Conservation (phyloP, 2,113 vertebrate genomes). For the Aphyosemion australe region DNA sequence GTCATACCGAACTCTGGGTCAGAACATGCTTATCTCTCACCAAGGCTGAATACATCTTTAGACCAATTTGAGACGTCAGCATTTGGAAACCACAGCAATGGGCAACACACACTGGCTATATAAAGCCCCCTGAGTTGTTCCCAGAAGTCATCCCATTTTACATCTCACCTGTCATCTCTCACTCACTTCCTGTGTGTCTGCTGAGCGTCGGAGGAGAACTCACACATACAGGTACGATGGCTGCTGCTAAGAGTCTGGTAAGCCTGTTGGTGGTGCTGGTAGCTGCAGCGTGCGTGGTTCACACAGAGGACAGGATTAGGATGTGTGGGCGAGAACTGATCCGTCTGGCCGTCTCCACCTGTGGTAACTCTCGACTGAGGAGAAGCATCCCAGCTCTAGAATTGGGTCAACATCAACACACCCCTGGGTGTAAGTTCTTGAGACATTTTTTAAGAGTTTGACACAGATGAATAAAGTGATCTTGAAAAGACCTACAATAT, state of each 20-base stretch:
- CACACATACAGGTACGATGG: constrained; percentile 47
- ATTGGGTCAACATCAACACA: constrained; percentile 12
- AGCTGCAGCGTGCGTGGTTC: constrained; percentile 25
- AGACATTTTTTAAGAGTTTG: no score
- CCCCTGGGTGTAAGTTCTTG: constrained; percentile 52
- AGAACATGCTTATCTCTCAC: constrained; percentile 73
- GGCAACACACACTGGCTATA: constrained; percentile 46
- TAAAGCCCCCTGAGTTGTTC: constrained; percentile 49
- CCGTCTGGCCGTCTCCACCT: constrained; percentile 71
- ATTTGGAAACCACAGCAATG: constrained; percentile 1
- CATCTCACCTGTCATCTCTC: neutral
- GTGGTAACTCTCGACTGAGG: constrained; percentile 71
- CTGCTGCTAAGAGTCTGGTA: constrained; percentile 43
- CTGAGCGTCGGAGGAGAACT: neutral
- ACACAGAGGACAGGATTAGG: constrained; percentile 70
- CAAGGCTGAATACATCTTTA: constrained; percentile 67
- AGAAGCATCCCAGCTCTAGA: constrained; percentile 47
- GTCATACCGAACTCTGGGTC: constrained; percentile 49
- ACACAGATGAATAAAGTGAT: no score
- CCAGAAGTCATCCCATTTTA: neutral
- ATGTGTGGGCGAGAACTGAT: constrained; percentile 79
- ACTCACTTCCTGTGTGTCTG: neutral
- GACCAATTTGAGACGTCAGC: constrained; percentile 27
- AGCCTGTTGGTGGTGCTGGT: constrained; percentile 52
- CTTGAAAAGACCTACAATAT: no score